These are phyloP conservation scores for Stenodema calcarata DNA, from an alignment of 2,888 invertebrate genomes.

Conservation along the genomic window DNA sequence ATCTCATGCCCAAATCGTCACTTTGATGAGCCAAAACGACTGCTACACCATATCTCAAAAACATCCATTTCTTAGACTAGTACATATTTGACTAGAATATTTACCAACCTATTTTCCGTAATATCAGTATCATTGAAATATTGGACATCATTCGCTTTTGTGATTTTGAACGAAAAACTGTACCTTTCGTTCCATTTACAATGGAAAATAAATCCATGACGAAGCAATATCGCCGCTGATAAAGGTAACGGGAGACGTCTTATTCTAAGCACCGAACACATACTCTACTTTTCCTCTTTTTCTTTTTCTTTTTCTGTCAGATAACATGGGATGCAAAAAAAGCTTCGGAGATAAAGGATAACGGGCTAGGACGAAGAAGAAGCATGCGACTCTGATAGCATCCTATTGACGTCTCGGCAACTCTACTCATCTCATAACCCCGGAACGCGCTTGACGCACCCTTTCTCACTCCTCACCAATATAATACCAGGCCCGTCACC, in stretches of 20 bases:
- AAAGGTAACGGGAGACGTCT: conserved; percentile 1
- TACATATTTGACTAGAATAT: no score
- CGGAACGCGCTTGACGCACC: neutral
- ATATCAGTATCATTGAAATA: no score
- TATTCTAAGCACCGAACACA: neutral
- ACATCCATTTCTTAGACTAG: no score
- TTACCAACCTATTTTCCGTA: no score
- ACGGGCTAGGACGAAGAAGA: neutral
- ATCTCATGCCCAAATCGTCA: no score
- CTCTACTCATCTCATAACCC: conserved; percentile 43
- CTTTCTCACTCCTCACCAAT: neutral
- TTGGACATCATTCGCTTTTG: no score
- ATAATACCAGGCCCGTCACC: neutral
- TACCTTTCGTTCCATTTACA: no score
- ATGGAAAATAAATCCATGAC: no score
- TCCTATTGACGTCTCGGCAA: conserved; percentile 38
- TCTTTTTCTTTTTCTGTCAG: neutral
- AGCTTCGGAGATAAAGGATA: neutral
- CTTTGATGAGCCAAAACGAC: no score
- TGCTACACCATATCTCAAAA: no score
- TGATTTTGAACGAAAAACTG: no score
- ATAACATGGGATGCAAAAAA: neutral
- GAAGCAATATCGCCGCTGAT: neutral
- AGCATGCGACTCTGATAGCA: conserved; percentile 3
- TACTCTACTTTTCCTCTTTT: neutral